Evolutionary conservation across 1,140 invertebrate species (phyloP).

Genomic region (Solenopsis fugax): DNA sequence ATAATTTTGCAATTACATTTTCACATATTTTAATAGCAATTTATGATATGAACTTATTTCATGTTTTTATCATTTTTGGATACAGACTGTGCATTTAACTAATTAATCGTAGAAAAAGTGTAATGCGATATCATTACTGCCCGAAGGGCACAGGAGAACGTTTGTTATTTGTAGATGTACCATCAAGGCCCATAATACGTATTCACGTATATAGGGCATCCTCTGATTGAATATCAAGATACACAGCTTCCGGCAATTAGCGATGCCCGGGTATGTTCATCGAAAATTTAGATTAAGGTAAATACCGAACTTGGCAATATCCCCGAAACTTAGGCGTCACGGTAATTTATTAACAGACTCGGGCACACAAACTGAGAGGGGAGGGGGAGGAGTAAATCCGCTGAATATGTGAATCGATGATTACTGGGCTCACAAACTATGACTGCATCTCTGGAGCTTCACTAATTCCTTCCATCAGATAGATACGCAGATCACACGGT

Average conservation of each 20-base stretch:
- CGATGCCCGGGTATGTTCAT: constrained; percentile 48
- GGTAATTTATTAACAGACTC: constrained; percentile 67
- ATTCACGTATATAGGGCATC: constrained; percentile 44
- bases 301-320: constrained; percentile 61
- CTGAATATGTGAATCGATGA: constrained; percentile 68
- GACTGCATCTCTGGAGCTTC: background rate
- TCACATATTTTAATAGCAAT: background rate
- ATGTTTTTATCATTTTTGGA: background rate
- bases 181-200: constrained; percentile 45
- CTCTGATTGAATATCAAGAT: constrained; percentile 65
- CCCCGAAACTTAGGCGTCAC: constrained; percentile 61
- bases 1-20: background rate
- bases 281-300: constrained; percentile 71
- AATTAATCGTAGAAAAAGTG: constrained; percentile 31
- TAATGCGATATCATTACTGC: background rate
- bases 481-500: constrained; percentile 11
- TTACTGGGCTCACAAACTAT: constrained; percentile 54
- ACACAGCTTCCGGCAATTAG: constrained; percentile 67
- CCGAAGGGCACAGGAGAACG: background rate
- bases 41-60: background rate
- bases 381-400: constrained; percentile 5
- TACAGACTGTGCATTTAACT: background rate
- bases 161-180: constrained; percentile 37
- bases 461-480: background rate
- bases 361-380: background rate